These are phyloP conservation scores for Ferrisia virgata DNA, from an alignment of 2,888 invertebrate genomes.

Conservation along the genomic window DNA sequence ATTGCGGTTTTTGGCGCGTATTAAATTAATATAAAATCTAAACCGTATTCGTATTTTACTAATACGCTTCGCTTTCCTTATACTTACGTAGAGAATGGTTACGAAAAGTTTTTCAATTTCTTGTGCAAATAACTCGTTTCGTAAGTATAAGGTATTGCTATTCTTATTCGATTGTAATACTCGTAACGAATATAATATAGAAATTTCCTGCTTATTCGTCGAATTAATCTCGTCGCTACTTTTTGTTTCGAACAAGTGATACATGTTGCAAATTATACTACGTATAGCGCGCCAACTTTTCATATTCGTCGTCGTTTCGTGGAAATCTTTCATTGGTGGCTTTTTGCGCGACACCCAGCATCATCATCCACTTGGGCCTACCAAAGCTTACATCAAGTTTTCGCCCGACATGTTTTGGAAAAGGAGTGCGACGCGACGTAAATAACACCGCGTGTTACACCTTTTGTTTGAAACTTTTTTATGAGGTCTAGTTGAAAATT, in stretches of 20 bases:
- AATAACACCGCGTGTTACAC: conserved; percentile 13
- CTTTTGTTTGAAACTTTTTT: conserved; percentile 7
- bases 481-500: neutral
- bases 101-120: neutral
- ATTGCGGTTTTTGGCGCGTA: neutral
- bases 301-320: neutral
- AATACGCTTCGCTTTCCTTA: too few species aligned
- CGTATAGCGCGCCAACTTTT: conserved; percentile 3
- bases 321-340: conserved; percentile 2
- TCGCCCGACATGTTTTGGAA: neutral
- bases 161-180: conserved; percentile 1
- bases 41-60: neutral
- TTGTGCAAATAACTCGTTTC: neutral
- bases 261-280: neutral
- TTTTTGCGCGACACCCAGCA: neutral
- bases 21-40: neutral
- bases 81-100: neutral
- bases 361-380: neutral
- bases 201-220: neutral
- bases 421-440: neutral
- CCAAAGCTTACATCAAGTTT: neutral
- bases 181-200: too few species aligned
- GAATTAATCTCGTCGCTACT: conserved; percentile 18
- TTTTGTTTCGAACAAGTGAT: conserved; percentile 10
- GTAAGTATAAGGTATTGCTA: too few species aligned